Percentiles rank a stretch among this genome's conserved stretches.
Evolutionary conservation across 2,797 vertebrate genomes (phyloP).

Genomic region (Dryobates pubescens): DNA sequence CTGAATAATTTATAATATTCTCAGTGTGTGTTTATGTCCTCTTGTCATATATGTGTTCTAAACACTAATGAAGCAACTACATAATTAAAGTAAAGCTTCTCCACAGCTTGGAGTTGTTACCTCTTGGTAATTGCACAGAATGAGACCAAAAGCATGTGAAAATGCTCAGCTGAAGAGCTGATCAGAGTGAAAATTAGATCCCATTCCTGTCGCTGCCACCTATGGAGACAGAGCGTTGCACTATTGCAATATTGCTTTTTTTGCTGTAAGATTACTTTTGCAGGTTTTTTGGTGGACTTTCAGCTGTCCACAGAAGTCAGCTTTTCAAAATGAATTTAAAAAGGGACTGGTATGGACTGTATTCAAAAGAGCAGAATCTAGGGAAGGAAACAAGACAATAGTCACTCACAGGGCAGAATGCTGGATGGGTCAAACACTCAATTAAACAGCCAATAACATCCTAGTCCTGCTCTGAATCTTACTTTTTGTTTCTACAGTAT

Average conservation of each 20-base stretch:
- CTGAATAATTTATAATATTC: conserved; percentile 4
- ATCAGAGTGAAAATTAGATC: background rate
- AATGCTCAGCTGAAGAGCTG: background rate
- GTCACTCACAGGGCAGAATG: background rate
- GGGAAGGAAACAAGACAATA: background rate
- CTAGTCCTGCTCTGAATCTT: background rate
- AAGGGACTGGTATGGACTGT: background rate
- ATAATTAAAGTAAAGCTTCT: conserved; percentile 8
- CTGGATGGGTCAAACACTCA: background rate
- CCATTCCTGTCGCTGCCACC: background rate
- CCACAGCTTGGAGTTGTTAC: background rate
- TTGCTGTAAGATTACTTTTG: background rate
- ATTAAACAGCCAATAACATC: background rate
- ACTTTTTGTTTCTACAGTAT: background rate
- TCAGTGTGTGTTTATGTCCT: background rate
- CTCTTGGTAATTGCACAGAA: background rate
- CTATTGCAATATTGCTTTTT: background rate
- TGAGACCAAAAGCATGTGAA: background rate
- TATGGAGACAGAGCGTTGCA: background rate
- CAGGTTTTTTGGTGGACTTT: conserved; percentile 1
- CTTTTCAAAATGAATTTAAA: background rate
- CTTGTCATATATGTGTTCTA: background rate
- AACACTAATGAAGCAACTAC: background rate
- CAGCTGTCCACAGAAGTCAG: background rate
- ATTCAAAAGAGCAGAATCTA: background rate